phyloP scores from a whole-genome alignment of 2,888 invertebrate species.

The Polyommatus iphigenia region DNA sequence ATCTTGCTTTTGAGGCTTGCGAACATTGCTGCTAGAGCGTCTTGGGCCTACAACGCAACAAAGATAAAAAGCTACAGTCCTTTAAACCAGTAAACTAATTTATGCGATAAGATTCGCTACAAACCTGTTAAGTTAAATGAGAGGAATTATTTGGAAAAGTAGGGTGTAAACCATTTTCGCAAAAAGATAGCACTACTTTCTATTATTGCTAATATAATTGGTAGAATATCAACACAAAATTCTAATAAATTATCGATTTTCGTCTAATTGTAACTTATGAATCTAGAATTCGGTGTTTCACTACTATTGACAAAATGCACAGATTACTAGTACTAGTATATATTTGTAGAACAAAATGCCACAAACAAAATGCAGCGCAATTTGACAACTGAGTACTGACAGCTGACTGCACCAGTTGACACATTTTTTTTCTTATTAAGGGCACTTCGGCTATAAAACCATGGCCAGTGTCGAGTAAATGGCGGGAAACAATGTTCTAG shows the following conservation, averaged over 20 bases:
- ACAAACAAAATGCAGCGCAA: not conserved
- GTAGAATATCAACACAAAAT: not conserved
- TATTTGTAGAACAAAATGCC: too few relatives aligned
- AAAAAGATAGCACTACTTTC: not conserved
- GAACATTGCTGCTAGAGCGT: conserved; percentile 82
- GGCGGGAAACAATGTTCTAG: too few relatives aligned
- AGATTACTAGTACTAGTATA: too few relatives aligned
- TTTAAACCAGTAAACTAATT: conserved; percentile 10
- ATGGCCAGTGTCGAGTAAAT: too few relatives aligned
- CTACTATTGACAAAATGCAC: not conserved
- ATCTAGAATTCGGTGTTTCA: conserved; percentile 2
- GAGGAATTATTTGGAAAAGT: not conserved
- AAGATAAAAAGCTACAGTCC: conserved; percentile 17
- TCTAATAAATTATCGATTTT: conserved; percentile 3
- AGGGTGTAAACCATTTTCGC: not conserved
- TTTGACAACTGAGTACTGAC: too few relatives aligned
- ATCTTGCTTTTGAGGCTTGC: conserved; percentile 93
- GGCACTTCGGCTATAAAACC: too few relatives aligned
- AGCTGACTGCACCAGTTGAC: too few relatives aligned
- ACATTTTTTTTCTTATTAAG: too few relatives aligned
- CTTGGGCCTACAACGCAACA: not conserved
- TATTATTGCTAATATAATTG: not conserved
- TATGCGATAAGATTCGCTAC: conserved; percentile 22
- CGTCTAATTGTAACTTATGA: not conserved
- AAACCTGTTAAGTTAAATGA: conserved; percentile 22